phyloP scores from a whole-genome alignment of 2,113 vertebrate species.

The Pollachius pollachius region DNA sequence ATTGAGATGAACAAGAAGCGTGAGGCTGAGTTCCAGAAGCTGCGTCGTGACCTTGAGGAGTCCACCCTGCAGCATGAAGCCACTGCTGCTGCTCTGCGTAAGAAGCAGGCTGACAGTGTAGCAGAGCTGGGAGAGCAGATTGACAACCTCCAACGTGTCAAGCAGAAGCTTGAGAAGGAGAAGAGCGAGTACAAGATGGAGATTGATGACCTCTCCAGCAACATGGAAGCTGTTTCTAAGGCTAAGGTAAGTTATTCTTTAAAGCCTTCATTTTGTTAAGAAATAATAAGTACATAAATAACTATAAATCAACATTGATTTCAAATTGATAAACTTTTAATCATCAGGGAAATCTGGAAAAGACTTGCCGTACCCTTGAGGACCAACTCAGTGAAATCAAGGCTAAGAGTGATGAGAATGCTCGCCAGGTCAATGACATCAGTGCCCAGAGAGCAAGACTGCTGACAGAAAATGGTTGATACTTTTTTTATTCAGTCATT shows the following conservation, averaged over 20 bases:
- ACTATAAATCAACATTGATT: no score
- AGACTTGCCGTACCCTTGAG: no score
- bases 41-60: conserved; percentile 66
- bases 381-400: no score
- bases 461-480: no score
- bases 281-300: no score
- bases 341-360: no score
- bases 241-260: neutral
- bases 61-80: conserved; percentile 67
- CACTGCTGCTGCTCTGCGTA: conserved; percentile 64
- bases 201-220: conserved; percentile 64
- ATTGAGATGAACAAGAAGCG: conserved; percentile 72
- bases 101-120: conserved; percentile 62
- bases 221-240: conserved; percentile 55
- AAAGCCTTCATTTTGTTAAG: no score
- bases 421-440: no score
- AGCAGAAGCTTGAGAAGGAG: conserved; percentile 66
- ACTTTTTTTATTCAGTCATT: no score
- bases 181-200: conserved; percentile 68
- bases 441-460: no score
- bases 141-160: conserved; percentile 64
- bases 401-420: no score
- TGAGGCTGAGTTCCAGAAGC: conserved; percentile 63
- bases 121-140: conserved; percentile 63
- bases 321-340: no score